Percentiles rank a stretch among this genome's conserved stretches.
Conservation (phyloP, 2,888 invertebrate species). For the Scelioninae gen. 1 region DNA sequence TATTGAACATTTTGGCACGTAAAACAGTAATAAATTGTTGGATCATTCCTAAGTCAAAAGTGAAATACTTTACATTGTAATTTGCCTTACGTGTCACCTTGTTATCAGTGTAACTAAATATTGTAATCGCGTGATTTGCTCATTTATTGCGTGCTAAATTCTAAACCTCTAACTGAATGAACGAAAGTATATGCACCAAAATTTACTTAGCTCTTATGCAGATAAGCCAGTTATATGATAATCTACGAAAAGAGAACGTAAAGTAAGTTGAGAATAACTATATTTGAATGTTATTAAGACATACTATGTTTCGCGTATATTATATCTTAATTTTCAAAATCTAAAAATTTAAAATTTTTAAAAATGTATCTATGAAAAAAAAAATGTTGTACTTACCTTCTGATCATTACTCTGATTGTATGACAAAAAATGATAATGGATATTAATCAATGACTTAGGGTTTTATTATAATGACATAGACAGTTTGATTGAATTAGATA, state of each 20-base stretch:
- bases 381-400: conserved; percentile 9
- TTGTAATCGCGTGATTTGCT: conserved; percentile 73
- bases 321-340: background rate
- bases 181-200: conserved; percentile 77
- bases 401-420: background rate
- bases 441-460: conserved; percentile 22
- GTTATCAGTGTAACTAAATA: conserved; percentile 31
- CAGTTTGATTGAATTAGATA: conserved; percentile 68
- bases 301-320: conserved; percentile 29
- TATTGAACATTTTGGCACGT: too few relatives aligned
- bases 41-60: too few relatives aligned
- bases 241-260: conserved; percentile 60
- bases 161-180: conserved; percentile 75
- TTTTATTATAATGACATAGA: conserved; percentile 57
- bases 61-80: background rate
- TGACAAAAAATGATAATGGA: background rate
- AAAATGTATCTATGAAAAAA: too few relatives aligned
- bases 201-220: conserved; percentile 73
- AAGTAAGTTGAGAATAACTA: conserved; percentile 72
- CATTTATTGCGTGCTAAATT: conserved; percentile 75
- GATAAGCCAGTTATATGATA: conserved; percentile 70
- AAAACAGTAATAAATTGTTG: too few relatives aligned
- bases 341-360: too few relatives aligned
- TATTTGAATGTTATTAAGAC: conserved; percentile 63
- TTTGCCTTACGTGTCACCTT: too few relatives aligned